Evolutionary conservation across 2,113 vertebrate species (phyloP).

Genomic region (Oceanites oceanicus): DNA sequence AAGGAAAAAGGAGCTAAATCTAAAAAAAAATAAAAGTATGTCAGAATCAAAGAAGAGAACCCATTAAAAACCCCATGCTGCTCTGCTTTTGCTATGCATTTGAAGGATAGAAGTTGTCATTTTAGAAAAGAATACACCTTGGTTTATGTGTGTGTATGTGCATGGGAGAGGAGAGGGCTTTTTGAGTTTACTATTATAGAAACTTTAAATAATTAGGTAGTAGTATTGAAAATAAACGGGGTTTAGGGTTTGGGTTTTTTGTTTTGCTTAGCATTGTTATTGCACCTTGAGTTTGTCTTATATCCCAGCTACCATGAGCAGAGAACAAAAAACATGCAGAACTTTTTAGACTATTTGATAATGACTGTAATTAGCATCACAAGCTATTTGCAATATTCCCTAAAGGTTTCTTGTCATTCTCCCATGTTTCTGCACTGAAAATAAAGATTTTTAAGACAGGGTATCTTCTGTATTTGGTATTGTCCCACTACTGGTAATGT

Average conservation of each 20-base stretch:
- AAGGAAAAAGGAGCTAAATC: not conserved
- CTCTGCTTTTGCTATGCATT: not conserved
- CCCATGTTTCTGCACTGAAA: not conserved
- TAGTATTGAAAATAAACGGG: not conserved
- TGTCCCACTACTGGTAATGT: not conserved
- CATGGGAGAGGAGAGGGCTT: not conserved
- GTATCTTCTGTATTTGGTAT: not conserved
- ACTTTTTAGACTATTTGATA: constrained; percentile 29
- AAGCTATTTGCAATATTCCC: constrained; percentile 45
- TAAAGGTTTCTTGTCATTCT: constrained; percentile 40
- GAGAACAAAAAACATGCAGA: not conserved
- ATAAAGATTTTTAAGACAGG: constrained; percentile 13
- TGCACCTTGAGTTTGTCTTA: not conserved
- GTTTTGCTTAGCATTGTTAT: not conserved
- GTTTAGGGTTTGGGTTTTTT: not conserved
- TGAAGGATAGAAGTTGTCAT: not conserved
- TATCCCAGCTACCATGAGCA: not conserved
- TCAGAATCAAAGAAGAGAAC: not conserved
- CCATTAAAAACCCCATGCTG: not conserved
- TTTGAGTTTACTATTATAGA: not conserved
- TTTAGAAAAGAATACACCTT: not conserved
- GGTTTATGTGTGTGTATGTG: not conserved
- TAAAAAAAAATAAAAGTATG: not conserved
- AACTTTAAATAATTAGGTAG: not conserved
- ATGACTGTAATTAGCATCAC: constrained; percentile 70